Evolutionary conservation across 2,113 vertebrate species (phyloP).

Genomic region (Gambusia affinis): DNA sequence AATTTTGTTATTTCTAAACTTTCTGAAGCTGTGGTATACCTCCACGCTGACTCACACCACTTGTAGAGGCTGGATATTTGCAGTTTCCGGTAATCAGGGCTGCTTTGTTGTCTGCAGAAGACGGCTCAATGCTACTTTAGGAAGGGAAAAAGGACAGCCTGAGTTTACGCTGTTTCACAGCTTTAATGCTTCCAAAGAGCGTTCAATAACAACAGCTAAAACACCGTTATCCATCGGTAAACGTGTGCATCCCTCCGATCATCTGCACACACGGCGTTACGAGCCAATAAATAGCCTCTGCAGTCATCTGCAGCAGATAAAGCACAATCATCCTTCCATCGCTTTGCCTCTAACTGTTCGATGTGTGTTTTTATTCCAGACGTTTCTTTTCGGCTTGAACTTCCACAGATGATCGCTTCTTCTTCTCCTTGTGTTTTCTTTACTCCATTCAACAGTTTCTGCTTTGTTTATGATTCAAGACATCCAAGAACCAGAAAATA

Average conservation of each 20-base stretch:
- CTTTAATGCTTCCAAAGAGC: not conserved
- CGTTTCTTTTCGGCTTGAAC: not conserved
- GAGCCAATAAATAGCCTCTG: not conserved
- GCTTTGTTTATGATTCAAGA: not conserved
- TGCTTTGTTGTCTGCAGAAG: not conserved
- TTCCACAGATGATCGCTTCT: not conserved
- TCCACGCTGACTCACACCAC: no score
- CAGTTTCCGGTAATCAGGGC: not conserved
- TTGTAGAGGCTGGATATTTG: not conserved
- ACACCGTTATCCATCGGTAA: not conserved
- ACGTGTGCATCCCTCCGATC: not conserved
- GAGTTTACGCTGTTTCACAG: not conserved
- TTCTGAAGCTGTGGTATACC: no score
- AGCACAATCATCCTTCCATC: not conserved
- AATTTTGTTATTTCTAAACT: no score
- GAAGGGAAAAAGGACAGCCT: not conserved
- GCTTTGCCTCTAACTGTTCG: not conserved
- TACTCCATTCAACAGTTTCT: not conserved
- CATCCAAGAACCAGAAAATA: not conserved
- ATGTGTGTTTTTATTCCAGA: not conserved
- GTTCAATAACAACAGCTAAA: not conserved
- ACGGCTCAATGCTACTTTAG: not conserved
- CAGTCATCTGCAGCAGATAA: conserved; percentile 3
- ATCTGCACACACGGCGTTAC: not conserved
- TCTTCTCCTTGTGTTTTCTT: not conserved